Base-by-base conservation (phyloP, 1,140 invertebrate species). In the Spodoptera litura region DNA sequence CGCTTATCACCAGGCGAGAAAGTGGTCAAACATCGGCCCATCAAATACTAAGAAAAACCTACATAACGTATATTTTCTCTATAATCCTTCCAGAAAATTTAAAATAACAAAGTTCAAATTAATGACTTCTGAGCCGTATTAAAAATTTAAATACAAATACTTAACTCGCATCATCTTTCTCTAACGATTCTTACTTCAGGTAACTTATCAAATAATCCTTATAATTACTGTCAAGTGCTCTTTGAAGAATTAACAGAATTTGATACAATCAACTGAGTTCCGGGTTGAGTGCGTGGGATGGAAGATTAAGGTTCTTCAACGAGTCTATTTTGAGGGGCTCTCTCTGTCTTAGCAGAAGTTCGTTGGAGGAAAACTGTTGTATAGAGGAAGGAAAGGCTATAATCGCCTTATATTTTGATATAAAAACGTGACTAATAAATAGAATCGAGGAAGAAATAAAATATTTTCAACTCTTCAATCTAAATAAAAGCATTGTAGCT, bases 241-340 rank as follows among this genome's bases (percentile, higher is more conserved):
- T 64, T 38, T 20, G 15, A 15, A 8, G 13, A 64, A 64, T 64
- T 64, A 64, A 64, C 61, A 44, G 61, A 64, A 64, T 64, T 64
- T 44, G 35, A 64, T 64, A 64, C 61, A 38, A 44, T 44, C 31
- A 66, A 38, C 35, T 11, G n/a, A 52, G 49, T 15, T 55, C 15
- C 2, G 51, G 1, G 20, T 25, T 25, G 12, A 68, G 58, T 64
- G 61, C 61, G 58, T 64, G 15, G 35, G 35, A 5, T 20, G 31
- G 15, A 10, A 27, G 27, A 35, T 61, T 27, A 25, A 11, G 64
- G 38, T 15, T 6, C 20, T 68, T 15, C 11, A 12, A 52, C 4
- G 31, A 38, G 35, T 64, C 6, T 64, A 64, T 64, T 64, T 44
- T 11, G 35, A 44, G 61, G n/a, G 8, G 35, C 5, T 38, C 35